Base-by-base conservation (phyloP, 2,888 invertebrate genomes). In the Electrophaes corylata region DNA sequence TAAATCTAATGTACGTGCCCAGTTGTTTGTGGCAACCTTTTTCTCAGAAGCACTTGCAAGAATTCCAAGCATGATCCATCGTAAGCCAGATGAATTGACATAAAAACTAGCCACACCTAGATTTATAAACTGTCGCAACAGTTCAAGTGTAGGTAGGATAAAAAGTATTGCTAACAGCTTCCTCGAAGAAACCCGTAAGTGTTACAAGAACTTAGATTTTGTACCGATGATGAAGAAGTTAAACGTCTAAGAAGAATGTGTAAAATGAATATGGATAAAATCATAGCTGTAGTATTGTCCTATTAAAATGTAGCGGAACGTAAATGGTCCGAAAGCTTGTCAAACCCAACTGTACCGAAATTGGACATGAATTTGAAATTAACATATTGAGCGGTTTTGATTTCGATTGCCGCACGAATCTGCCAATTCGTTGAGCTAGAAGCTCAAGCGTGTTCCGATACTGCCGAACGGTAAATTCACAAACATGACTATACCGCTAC, bases 61-160 rank as follows among this genome's bases (percentile, higher is more conserved):
- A 76, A 84, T 81, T 78, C 76, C 71, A 66, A 70, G 65, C 75
- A 69, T 70, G 77, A 77, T 78, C 71, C 74, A 72, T 67, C 68
- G 72, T 68, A 72, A 72, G 67, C 59, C 53, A 51, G 64, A 58
- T 69, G 61, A 65, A 67, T 71, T 68, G 51, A 57, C 59, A 75
- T 70, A 84, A 86, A 83, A 86, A 84, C 75, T 57, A 51, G 75
- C 67, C 69, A 70, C 79, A 67, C 78, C 79, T 72, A 74, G 68
- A 68, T 73, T 70, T 70, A 73, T 71, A 67, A 75, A 71, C 69
- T 71, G 69, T 72, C 70, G 74, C 73, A 77, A 76, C 73, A 75
- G 72, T 76, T 72, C 71, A 62, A 68, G 62, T 65, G 59, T 66
- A 31, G 29, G 58, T 66, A 37, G 19, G 14, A 69, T 65, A 81